Conservation (phyloP, 2,888 invertebrate species). For the Drosophila flavopinicola region DNA sequence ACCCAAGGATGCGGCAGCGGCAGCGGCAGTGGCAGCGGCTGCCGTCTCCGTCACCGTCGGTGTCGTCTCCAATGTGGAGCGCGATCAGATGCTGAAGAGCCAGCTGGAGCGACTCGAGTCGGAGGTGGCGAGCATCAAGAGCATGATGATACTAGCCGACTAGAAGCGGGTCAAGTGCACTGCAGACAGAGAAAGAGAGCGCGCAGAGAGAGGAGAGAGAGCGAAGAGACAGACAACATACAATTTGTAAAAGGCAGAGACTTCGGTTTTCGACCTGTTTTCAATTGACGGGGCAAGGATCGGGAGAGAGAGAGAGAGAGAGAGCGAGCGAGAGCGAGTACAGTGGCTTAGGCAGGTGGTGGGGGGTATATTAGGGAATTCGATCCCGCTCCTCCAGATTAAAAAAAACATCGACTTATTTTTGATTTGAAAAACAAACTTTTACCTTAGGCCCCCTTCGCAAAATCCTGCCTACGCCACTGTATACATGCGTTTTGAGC, state of each 20-base stretch:
- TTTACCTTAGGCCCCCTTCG: no score
- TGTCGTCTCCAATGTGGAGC: conserved; percentile 75
- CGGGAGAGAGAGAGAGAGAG: background rate
- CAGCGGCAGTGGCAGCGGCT: no score
- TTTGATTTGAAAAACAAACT: no score
- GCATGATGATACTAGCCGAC: conserved; percentile 88
- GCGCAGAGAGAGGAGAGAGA: conserved; percentile 63
- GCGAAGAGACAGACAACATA: conserved; percentile 62
- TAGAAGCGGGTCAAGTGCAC: conserved; percentile 21
- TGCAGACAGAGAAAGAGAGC: conserved; percentile 51
- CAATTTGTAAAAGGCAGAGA: conserved; percentile 32
- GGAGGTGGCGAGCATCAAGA: conserved; percentile 95
- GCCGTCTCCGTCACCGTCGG: conserved; percentile 27
- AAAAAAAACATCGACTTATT: no score
- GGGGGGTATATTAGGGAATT: no score
- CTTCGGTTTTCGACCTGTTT: conserved; percentile 22
- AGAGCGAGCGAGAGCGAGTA: background rate
- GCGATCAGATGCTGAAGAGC: conserved; percentile 91
- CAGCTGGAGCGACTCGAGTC: conserved; percentile 94
- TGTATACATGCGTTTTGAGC: no score
- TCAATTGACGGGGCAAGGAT: background rate
- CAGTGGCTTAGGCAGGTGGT: no score
- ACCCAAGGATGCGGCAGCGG: conserved; percentile 56
- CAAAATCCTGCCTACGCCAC: no score
- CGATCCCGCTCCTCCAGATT: no score